Evolutionary conservation across 2,113 vertebrate species (phyloP).

Genomic region (Macrotis lagotis): DNA sequence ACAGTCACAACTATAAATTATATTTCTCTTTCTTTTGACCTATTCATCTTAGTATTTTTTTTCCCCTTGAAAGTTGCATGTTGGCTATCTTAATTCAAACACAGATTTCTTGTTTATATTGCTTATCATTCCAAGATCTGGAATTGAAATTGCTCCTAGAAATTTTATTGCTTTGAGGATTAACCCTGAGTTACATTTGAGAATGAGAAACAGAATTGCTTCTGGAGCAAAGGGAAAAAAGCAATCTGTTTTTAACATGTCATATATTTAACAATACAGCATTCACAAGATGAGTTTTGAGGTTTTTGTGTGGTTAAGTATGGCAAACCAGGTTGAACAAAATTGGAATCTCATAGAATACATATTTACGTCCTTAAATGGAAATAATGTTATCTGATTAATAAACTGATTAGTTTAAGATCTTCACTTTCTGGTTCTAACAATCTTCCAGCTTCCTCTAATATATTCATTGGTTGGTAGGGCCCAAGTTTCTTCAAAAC

Average conservation of each 20-base stretch:
- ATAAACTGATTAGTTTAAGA: slow-evolving; percentile 5
- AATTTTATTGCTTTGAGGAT: slow-evolving; percentile 63
- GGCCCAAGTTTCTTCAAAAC: too few relatives aligned
- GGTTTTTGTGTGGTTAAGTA: neutral
- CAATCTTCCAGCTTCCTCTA: slow-evolving; percentile 27
- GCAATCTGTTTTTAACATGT: neutral
- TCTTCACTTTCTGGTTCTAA: slow-evolving; percentile 22
- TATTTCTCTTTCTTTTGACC: slow-evolving; percentile 29
- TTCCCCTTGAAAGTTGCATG: neutral
- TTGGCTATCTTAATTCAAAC: slow-evolving; percentile 19
- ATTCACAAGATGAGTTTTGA: neutral
- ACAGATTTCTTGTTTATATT: neutral
- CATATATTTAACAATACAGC: neutral
- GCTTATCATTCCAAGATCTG: slow-evolving; percentile 71
- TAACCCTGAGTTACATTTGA: neutral
- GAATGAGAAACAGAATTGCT: neutral
- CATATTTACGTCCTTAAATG: slow-evolving; percentile 9
- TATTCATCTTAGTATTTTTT: slow-evolving; percentile 38
- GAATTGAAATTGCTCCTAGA: slow-evolving; percentile 72
- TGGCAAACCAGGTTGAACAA: neutral
- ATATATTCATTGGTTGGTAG: neutral
- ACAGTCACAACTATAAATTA: slow-evolving; percentile 49
- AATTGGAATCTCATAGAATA: slow-evolving; percentile 6
- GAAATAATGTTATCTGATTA: slow-evolving; percentile 16
- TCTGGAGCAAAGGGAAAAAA: neutral